Evolutionary conservation across 2,797 vertebrate genomes (phyloP), one percentile per base, ranked within the genome.

Genomic region (Melopsittacus undulatus): DNA sequence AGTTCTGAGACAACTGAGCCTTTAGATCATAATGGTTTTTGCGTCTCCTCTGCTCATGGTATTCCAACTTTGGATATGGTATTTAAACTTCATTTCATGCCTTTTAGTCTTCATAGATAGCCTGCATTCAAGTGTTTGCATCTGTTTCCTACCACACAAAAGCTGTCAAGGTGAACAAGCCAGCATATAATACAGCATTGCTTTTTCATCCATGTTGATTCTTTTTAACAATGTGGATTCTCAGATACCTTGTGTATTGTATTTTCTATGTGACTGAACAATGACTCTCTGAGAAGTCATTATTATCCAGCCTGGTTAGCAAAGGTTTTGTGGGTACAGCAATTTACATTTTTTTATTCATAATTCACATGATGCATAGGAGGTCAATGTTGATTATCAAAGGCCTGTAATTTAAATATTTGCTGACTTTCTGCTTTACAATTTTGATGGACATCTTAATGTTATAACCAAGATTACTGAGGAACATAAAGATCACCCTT

Each of bases 391-490:
- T 87, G 95, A 91, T 56, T 72, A 80, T 22, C 26, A 56, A 72
- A 87, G 32, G 18, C 29, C 29, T 87, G 16, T 84, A 73, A 63
- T 77, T 95, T 87, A 86, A 91, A 66, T 21, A 59, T 94, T 86
- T 74, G 3, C 67, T 67, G 62, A 36, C 48, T 89, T 92, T 79
- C 72, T 76, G 45, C 63, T 83, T 96, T 63, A 68, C 27, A 63
- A 57, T 23, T 87, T 88, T 86, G 52, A 76, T 42, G 29, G 84
- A 43, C 22, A 56, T 68, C 42, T 79, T 83, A 90, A 90, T 36
- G 24, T 18, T 72, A 27, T 21, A 32, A 66, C 66, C 89, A 64
- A 82, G 48, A 77, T 42, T 81, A 74, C 17, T 30, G 51, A 87
- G 76, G 45, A 95, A 76, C 36, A 36, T 51, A 76, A 94, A 92